Evolutionary conservation across 2,888 invertebrate genomes (phyloP), one percentile per base, ranked within the genome.

Genomic region (Cantharis rufa): DNA sequence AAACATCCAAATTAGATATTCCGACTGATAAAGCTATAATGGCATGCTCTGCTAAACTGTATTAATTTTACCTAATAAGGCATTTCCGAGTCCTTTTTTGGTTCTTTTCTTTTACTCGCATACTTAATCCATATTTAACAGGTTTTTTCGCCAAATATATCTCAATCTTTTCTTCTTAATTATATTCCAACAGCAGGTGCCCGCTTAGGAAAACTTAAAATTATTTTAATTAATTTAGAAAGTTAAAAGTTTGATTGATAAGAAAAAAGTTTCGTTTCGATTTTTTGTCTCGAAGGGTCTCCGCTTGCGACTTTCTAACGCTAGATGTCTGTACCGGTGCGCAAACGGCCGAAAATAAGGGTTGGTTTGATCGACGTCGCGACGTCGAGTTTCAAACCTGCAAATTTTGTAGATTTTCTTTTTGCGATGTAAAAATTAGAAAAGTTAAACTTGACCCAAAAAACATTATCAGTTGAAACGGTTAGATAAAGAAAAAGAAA

Each of bases 41-140:
- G 27, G 71, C 70, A 69, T 77, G 69, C 69, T 75, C 62, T 63
- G 69, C 74, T 80, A 80, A 77, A 77, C 72, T 73, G 80, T 80
- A 77, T 80, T 80, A 79, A 79, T 80, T 79, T 75, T 69, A 16
- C 78, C 79, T 80, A 80, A 80, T 80, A 78, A 76, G 80, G 75
- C 15, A 78, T 66, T 79, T 80, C 80, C 80, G 80, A 66, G 64
- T 27, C 69, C 69, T 68, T 71, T 74, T 70, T 63, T 15, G 28
- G 62, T 18, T 62, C n/a, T 27, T 63, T 72, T 24, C 64, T 62
- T 71, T 69, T 72, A 70, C 24, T 48, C 15, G 24, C 66, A 27
- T 64, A 18, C 62, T 63, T 70, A 13, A 72, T 74, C 62, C 27
- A 70, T 70, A 74, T 74, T 74, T 28, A 74, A 69, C 32, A 64